Conservation (phyloP, 2,113 vertebrate genomes). For the Platichthys flesus region DNA sequence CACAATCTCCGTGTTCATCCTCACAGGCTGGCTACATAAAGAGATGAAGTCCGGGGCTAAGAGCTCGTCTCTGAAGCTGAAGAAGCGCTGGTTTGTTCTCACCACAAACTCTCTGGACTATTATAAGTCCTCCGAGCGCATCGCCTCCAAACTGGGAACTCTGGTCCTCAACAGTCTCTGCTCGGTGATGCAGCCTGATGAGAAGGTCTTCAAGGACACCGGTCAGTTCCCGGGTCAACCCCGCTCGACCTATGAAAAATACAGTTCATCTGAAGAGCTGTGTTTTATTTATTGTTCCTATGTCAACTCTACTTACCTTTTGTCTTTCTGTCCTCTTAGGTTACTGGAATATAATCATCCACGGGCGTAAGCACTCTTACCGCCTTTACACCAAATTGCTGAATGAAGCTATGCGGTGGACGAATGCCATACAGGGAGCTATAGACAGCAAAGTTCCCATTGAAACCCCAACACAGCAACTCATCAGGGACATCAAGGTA, state of each 20-base stretch:
- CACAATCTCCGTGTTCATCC: neutral
- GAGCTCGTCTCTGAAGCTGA: slow-evolving; percentile 90
- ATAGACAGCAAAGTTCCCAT: slow-evolving; percentile 94
- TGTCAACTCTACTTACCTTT: neutral
- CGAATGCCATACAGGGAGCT: slow-evolving; percentile 90
- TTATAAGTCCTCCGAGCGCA: slow-evolving; percentile 90
- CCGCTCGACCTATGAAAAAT: neutral
- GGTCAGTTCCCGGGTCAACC: slow-evolving; percentile 74
- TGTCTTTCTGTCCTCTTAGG: slow-evolving; percentile 71
- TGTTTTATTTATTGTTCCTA: neutral
- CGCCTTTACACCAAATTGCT: slow-evolving; percentile 90
- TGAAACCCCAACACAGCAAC: slow-evolving; percentile 94
- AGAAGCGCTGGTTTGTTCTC: slow-evolving; percentile 95
- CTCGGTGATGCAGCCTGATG: slow-evolving; percentile 89
- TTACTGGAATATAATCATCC: slow-evolving; percentile 92
- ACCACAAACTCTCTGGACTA: slow-evolving; percentile 91
- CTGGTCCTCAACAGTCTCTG: slow-evolving; percentile 94
- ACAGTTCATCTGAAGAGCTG: neutral
- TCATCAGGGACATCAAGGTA: slow-evolving; percentile 95
- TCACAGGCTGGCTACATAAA: slow-evolving; percentile 91
- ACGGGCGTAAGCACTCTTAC: slow-evolving; percentile 93
- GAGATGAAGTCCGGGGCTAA: slow-evolving; percentile 90
- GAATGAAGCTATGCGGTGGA: slow-evolving; percentile 93
- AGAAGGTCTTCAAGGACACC: slow-evolving; percentile 92
- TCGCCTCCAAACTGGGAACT: slow-evolving; percentile 88